Evolutionary conservation across 2,888 invertebrate species (phyloP), one percentile per base, ranked within the genome.

Genomic region (Drosophila siamana): DNA sequence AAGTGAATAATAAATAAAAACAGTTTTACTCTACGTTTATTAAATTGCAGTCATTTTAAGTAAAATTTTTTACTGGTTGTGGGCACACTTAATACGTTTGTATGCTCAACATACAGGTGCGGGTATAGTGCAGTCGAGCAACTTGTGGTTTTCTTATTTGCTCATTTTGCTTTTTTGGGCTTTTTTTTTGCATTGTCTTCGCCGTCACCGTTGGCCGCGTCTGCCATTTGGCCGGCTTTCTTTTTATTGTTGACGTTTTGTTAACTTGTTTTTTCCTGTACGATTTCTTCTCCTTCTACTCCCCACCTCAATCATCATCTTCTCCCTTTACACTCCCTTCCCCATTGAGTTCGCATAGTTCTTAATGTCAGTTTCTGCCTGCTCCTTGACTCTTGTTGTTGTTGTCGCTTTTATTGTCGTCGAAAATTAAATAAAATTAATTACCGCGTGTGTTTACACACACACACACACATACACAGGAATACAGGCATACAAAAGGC

Each of bases 361-460:
- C 52, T 54, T 54, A 41, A 54, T 54, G 69, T 52, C 60, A 60
- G 60, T 56, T 50, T 44, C 47, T 57, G 71, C 71, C 24, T 61
- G 65, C 71, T 72, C 48, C 57, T 74, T 74, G 74, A 66, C 62
- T 65, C 57, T 64, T 61, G 62, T 69, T 73, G 62, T 69, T 73
- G 66, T 75, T 85, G 78, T 87, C 73, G 70, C 66, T 77, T 78
- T 86, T 80, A 86, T 84, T 87, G 86, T 84, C 78, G 80, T 78
- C 83, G 88, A 86, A 84, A 84, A 84, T 84, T 84, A 84, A 84
- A 87, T 84, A 87, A 87, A 84, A 84, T 84, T 84, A 84, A 84
- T 84, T 84, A 84, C 88, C 51, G 80, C 83, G 64, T 78, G 75
- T 79, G 86, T 73, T 79, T 81, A 64, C 74, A 71, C 33, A 73